Evolutionary conservation across 1,140 invertebrate genomes (phyloP).

Genomic region (Drosophila aff.): DNA sequence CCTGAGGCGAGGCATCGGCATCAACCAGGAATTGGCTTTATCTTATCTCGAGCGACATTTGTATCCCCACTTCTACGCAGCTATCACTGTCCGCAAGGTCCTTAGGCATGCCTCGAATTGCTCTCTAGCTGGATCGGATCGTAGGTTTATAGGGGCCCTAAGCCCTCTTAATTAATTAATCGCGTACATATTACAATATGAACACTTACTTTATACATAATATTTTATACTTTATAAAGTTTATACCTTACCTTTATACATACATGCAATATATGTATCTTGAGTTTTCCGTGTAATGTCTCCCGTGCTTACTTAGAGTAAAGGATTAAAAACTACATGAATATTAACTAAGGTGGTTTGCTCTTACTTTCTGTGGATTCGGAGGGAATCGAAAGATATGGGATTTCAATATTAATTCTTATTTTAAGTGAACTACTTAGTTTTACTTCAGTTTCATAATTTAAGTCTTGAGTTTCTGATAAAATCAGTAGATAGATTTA

Average conservation of each 20-base stretch:
- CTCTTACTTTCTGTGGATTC: not conserved
- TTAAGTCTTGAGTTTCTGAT: not conserved
- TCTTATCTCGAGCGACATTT: constrained; percentile 11
- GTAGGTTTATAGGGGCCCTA: constrained; percentile 17
- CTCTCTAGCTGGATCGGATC: constrained; percentile 48
- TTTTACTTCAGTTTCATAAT: not conserved
- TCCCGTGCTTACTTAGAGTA: constrained; percentile 55
- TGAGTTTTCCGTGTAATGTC: constrained; percentile 42
- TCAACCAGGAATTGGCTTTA: constrained; percentile 4
- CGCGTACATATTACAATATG: constrained; percentile 45
- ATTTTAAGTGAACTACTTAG: no score
- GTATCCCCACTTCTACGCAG: constrained; percentile 31
- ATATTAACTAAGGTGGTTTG: constrained; percentile 2
- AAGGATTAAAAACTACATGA: constrained; percentile 44
- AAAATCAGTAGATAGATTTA: no score
- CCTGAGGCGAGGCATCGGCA: not conserved
- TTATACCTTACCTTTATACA: constrained; percentile 37
- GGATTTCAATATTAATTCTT: not conserved
- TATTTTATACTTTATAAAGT: constrained; percentile 36
- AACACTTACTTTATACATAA: constrained; percentile 15
- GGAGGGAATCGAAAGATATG: not conserved
- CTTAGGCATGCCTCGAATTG: constrained; percentile 39
- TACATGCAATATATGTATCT: constrained; percentile 47
- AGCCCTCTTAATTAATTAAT: constrained; percentile 20
- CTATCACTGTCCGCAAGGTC: no score